Base-by-base conservation (phyloP, 2,888 invertebrate species). In the Caenorhabditis doughertyi region DNA sequence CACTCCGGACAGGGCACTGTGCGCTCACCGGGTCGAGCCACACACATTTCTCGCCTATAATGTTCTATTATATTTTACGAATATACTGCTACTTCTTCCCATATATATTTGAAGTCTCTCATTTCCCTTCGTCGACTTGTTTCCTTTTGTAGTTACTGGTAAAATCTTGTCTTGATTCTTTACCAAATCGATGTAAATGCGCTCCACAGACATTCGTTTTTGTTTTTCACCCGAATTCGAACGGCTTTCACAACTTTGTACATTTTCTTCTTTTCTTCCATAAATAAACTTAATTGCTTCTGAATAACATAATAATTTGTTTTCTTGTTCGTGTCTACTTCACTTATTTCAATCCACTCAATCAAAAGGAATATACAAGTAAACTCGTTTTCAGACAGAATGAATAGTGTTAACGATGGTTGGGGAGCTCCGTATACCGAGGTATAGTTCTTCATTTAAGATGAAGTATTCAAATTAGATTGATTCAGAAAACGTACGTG, bases 401-500 rank as follows among this genome's bases (percentile, higher is more conserved):
- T 74, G 70, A 32, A 53, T 32, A 4, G 27, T 16, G 35, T 42
- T 21, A 39, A 39, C 35, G 81, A 76, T 47, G 76, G 76, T 23
- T 81, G 81, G 81, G 76, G 73, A 9, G 27, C 67, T 44, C 70
- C 70, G 1, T 62, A 71, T 51, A 55, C 64, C 32, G 49, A 74
- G 55, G 76, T 71, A 39, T 21, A 71, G 44, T 8, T 32, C 9
- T 18, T 35, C 3, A 4, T 13, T 3, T 16, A 16, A n/a, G 9
- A 16, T n/a, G 44, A 18, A 18, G n/a, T 9, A 7, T 35, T 35
- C 13, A 21, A 0, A n/a, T 21, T 23, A 23, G 21, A 8, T 27
- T 16, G 25, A 60, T 79, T 42, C 71, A 80, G 79, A 39, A 67
- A 53, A 64, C 65, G 9, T 80, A 73, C 25, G 58, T 80, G 21